A percentile compares a stretch with the other conserved stretches of the same genome.
Conservation (phyloP, 2,888 invertebrate species). For the Pristionchus entomophagus region DNA sequence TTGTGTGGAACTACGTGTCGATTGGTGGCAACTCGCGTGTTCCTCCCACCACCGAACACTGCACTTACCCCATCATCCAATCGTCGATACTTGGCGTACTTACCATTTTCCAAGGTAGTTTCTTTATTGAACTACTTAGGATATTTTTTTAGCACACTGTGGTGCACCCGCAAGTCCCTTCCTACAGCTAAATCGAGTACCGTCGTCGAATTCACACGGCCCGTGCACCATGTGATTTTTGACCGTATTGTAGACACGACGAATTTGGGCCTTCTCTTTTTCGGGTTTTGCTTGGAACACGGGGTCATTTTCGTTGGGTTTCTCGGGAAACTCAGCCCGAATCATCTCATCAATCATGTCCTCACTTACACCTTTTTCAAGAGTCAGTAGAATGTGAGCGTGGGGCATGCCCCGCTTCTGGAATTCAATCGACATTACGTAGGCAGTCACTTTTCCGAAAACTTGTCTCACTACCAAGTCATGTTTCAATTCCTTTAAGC, state of each 20-base stretch:
- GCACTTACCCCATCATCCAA: background rate
- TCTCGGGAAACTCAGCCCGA: background rate
- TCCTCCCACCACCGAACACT: background rate
- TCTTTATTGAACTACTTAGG: background rate
- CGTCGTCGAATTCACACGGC: background rate
- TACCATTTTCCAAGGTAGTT: background rate
- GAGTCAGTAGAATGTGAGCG: background rate
- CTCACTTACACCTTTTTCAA: background rate
- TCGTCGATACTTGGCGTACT: background rate
- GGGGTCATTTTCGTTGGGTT: background rate
- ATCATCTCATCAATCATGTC: background rate
- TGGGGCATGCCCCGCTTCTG: background rate
- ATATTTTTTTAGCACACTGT: background rate
- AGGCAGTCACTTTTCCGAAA: background rate
- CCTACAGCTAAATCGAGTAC: background rate
- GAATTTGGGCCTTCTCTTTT: background rate
- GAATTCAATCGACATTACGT: background rate
- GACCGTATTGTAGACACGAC: background rate
- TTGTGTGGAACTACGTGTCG: too few relatives aligned
- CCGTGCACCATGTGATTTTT: background rate
- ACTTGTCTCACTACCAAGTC: background rate
- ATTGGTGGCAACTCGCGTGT: background rate
- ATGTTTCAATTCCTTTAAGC: background rate
- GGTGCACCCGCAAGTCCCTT: background rate
- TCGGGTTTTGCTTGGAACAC: background rate